A percentile compares a stretch with the other conserved stretches of the same genome.
Conservation (phyloP, 2,888 invertebrate genomes). For the Lamproptera curius region DNA sequence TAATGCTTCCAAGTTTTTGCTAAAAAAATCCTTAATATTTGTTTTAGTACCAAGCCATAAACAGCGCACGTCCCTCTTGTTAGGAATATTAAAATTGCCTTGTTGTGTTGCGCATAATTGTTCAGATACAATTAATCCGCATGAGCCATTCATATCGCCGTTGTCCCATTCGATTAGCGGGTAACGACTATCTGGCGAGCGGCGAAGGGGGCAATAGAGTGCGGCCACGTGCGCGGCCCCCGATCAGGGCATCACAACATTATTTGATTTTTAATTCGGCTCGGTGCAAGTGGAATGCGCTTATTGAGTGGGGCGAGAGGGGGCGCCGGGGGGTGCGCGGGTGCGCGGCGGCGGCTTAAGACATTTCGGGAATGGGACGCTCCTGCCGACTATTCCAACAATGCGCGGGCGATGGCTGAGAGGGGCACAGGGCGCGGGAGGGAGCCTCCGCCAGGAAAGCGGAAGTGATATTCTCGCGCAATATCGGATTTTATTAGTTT, state of each 20-base stretch:
- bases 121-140: too few species aligned
- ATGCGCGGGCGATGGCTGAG: constrained; percentile 19
- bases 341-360: constrained; percentile 10
- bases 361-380: constrained; percentile 11
- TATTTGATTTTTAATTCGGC: constrained; percentile 75
- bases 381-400: constrained; percentile 5
- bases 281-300: constrained; percentile 60
- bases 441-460: constrained; percentile 9
- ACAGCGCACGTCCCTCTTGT: too few species aligned
- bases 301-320: constrained; percentile 55
- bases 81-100: too few species aligned
- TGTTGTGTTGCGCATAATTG: too few species aligned
- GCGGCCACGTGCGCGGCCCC: constrained; percentile 29
- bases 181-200: too few species aligned
- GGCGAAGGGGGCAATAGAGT: constrained; percentile 10
- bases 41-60: too few species aligned
- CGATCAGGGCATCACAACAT: constrained; percentile 45
- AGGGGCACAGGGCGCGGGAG: constrained; percentile 15
- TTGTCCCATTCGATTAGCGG: neutral
- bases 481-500: constrained; percentile 72
- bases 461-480: constrained; percentile 46
- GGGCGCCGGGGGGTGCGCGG: constrained; percentile 16
- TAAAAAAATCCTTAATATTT: too few species aligned
- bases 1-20: too few species aligned
- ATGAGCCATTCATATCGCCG: neutral